Evolutionary conservation across 2,113 vertebrate genomes (phyloP).

Genomic region (Shinisaurus crocodilurus): DNA sequence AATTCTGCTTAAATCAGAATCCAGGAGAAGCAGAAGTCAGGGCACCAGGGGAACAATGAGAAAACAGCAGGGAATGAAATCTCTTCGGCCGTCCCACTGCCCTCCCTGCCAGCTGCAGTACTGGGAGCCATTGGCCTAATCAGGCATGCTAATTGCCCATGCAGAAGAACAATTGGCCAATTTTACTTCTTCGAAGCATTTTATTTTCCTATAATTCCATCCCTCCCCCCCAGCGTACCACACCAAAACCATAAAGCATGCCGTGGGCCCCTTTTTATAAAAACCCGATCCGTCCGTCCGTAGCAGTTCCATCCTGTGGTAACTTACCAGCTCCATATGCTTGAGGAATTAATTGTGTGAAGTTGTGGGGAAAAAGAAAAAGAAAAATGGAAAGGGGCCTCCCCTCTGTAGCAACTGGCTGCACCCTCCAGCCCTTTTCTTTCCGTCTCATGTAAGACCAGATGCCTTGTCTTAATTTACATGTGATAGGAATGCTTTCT

Average conservation of each 20-base stretch:
- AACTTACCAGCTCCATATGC: not conserved
- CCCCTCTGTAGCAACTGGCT: fast-evolving
- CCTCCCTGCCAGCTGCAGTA: too few relatives aligned
- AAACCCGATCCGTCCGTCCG: fast-evolving
- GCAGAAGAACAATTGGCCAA: not conserved
- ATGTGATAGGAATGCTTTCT: not conserved
- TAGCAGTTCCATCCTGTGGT: not conserved
- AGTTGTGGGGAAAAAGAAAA: not conserved
- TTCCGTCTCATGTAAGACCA: not conserved
- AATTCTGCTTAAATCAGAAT: too few relatives aligned
- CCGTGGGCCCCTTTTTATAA: not conserved
- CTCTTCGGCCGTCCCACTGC: too few relatives aligned
- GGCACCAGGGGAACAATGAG: too few relatives aligned
- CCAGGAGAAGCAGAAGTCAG: too few relatives aligned
- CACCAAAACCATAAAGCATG: not conserved
- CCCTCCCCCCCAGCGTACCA: too few relatives aligned
- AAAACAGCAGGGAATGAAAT: too few relatives aligned
- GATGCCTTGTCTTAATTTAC: not conserved
- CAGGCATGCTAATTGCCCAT: not conserved
- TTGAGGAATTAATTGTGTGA: not conserved
- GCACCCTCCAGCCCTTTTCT: not conserved
- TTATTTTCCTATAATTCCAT: not conserved
- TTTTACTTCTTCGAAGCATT: not conserved
- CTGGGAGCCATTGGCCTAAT: too few relatives aligned
- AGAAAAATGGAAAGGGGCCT: not conserved